A percentile compares a stretch with the other conserved stretches of the same genome.
These are phyloP conservation scores for Brachystomella parvula DNA, from an alignment of 1,140 invertebrate genomes.

Conservation along the genomic window DNA sequence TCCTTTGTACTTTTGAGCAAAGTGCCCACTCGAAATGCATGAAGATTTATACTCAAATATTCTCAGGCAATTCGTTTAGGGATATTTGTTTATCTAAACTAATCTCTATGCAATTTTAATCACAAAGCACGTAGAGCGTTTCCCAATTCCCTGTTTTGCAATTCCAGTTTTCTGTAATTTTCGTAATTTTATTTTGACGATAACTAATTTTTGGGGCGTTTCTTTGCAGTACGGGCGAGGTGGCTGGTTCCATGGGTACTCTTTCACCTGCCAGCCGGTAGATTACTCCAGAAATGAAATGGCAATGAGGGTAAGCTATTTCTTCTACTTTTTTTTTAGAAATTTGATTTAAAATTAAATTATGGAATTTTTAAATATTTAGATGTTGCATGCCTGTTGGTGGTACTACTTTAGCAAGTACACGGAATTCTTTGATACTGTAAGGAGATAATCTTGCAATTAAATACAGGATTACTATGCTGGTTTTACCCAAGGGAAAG, in stretches of 20 bases:
- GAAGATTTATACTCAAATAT: too few relatives aligned
- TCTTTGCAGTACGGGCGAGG: conserved; percentile 61
- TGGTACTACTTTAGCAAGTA: conserved; percentile 96
- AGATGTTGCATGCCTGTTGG: conserved; percentile 88
- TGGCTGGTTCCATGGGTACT: conserved; percentile 55
- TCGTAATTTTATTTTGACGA: background rate
- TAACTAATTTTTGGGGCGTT: conserved; percentile 37
- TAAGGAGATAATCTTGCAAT: conserved; percentile 52
- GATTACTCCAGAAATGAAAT: conserved; percentile 67
- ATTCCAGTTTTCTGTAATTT: too few relatives aligned
- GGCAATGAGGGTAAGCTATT: conserved; percentile 68
- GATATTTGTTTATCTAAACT: too few relatives aligned
- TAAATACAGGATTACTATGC: conserved; percentile 3
- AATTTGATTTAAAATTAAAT: background rate
- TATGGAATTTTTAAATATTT: conserved; percentile 39
- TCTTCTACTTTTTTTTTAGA: background rate
- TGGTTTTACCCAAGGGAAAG: background rate
- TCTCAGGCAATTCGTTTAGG: too few relatives aligned
- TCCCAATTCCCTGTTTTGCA: too few relatives aligned
- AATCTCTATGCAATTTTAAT: too few relatives aligned
- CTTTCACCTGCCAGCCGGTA: conserved; percentile 80
- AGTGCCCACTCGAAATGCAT: too few relatives aligned
- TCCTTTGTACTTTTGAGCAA: too few relatives aligned
- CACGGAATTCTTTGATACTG: conserved; percentile 91
- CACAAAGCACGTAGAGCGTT: too few relatives aligned